A percentile compares a stretch with the other conserved stretches of the same genome.
Evolutionary conservation across 2,888 invertebrate species (phyloP).

Genomic region (Diabrotica balteata): DNA sequence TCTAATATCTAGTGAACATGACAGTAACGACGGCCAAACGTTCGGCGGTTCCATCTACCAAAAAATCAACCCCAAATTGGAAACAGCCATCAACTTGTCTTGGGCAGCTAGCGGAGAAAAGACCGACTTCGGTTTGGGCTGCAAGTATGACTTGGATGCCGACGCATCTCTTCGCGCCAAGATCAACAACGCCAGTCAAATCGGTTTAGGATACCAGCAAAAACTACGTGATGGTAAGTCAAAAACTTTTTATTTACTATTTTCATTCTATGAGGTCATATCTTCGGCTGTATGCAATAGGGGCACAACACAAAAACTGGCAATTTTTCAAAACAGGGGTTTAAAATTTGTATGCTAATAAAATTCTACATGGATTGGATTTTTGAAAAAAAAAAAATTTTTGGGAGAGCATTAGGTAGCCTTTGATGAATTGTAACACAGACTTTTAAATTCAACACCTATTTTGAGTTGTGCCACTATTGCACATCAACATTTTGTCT

Average conservation of each 20-base stretch:
- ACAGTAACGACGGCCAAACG: slow-evolving; percentile 91
- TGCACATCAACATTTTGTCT: no score
- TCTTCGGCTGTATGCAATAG: no score
- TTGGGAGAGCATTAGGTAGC: no score
- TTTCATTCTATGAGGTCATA: no score
- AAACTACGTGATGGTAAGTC: slow-evolving; percentile 83
- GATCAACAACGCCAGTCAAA: slow-evolving; percentile 92
- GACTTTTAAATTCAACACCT: no score
- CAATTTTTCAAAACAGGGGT: no score
- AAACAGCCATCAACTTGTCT: slow-evolving; percentile 88
- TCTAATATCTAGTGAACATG: slow-evolving; percentile 28
- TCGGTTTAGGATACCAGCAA: slow-evolving; percentile 95
- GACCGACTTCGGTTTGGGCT: slow-evolving; percentile 91
- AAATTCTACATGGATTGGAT: no score
- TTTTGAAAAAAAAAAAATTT: no score
- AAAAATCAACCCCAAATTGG: slow-evolving; percentile 84
- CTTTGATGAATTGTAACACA: no score
- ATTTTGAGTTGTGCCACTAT: no score
- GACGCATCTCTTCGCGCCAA: slow-evolving; percentile 89
- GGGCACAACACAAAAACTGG: no score
- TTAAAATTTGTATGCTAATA: no score
- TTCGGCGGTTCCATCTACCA: slow-evolving; percentile 95
- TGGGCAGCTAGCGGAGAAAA: slow-evolving; percentile 92
- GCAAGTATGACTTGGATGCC: slow-evolving; percentile 84
- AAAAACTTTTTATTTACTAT: not conserved